phyloP scores from a whole-genome alignment of 2,888 invertebrate species.

The Atrina japonica region DNA sequence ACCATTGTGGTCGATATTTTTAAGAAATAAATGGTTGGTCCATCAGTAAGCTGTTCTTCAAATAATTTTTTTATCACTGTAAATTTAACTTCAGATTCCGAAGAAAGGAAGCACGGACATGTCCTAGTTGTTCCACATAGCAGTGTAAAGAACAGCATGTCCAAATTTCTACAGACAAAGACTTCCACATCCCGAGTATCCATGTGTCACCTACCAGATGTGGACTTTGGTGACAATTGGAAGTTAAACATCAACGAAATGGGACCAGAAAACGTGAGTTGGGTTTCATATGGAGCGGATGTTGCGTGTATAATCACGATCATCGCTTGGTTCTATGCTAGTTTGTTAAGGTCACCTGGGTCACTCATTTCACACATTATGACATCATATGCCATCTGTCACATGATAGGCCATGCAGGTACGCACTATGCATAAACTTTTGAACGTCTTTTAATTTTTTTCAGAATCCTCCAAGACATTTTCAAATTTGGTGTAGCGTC shows the following conservation, averaged over 20 bases:
- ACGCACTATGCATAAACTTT: too few relatives aligned
- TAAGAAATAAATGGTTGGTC: not conserved
- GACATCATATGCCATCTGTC: too few relatives aligned
- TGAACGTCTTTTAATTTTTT: not conserved
- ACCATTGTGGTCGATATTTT: not conserved
- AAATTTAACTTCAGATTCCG: slow-evolving; percentile 4
- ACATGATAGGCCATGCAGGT: too few relatives aligned
- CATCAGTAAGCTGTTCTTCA: not conserved
- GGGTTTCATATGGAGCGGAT: not conserved
- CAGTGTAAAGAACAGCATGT: slow-evolving; percentile 51
- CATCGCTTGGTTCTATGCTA: too few relatives aligned
- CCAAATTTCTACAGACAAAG: slow-evolving; percentile 43
- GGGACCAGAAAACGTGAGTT: slow-evolving; percentile 57
- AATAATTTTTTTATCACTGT: not conserved
- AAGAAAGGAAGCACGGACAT: slow-evolving; percentile 42
- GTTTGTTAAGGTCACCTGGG: not conserved
- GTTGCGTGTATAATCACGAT: too few relatives aligned
- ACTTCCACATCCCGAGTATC: slow-evolving; percentile 31
- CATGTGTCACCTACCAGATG: slow-evolving; percentile 42
- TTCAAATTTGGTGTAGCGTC: too few relatives aligned
- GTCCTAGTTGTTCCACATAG: slow-evolving; percentile 60
- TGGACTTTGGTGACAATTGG: slow-evolving; percentile 52
- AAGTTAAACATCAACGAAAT: slow-evolving; percentile 57
- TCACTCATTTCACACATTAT: not conserved
- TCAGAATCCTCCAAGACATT: not conserved